Evolutionary conservation across 2,797 vertebrate species (phyloP), one percentile per base, ranked within the genome.

Genomic region (Phoebastria nigripes): DNA sequence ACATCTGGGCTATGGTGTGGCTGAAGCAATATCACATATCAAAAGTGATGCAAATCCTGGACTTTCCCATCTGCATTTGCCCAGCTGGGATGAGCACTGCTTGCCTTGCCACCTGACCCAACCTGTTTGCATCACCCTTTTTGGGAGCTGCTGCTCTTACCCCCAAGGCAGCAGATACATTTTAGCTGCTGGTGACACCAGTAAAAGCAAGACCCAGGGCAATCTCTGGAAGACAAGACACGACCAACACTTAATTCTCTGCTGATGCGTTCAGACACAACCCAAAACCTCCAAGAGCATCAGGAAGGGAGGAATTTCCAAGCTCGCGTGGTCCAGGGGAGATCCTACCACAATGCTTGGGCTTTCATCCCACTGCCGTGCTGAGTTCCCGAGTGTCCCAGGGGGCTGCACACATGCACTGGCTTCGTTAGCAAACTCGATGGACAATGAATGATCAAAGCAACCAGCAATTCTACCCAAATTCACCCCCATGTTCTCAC

Each of bases 191-290:
- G 25, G 31, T 46, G 12, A 62, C 59, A 85, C 11, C 28, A 42
- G 3, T 21, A 83, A 41, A 44, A 86, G 44, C 6, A 90, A 67
- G 24, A 86, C 8, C 10, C 18, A 4, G 29, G 7, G 20, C 67
- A 63, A 83, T 56, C n/a, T 82, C 52, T 58, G 31, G 22, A 71
- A 84, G 56, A 42, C 6, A 42, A 66, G 39, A 33, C 37, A 24
- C 0, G 1, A 42, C 25, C 71, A 85, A 58, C 12, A 2, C 0
- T 1, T 8, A 72, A 13, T n/a, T 19, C 8, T 47, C 51, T 71
- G 46, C 29, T 7, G 2, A 9, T 12, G 11, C 24, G 42, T 42
- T 70, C 63, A 69, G 12, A 33, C 17, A 21, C 5, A 71, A 56
- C 51, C 19, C 46, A 69, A 84, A 82, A 66, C 16, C 54, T 87